Conservation (phyloP, 2,888 invertebrate species). For the Drosophila meridionalis region DNA sequence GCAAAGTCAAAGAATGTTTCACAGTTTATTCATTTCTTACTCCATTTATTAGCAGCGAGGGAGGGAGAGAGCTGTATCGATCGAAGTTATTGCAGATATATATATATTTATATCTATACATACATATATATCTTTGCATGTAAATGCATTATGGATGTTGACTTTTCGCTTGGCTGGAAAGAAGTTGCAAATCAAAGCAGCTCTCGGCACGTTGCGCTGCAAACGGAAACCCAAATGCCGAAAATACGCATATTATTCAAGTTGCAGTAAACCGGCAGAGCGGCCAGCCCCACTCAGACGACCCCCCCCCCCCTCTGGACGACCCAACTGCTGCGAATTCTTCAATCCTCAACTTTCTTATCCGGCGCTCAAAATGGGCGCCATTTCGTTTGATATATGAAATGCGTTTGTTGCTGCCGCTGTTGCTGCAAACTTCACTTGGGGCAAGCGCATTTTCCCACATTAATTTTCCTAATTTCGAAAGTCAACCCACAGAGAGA, state of each 20-base stretch:
- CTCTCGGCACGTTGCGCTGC: not conserved
- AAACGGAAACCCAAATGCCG: conserved; percentile 25
- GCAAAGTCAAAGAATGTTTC: not conserved
- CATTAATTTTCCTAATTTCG: conserved; percentile 80
- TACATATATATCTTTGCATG: not conserved
- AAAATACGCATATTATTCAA: conserved; percentile 37
- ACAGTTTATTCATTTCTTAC: conserved; percentile 7
- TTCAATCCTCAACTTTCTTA: conserved; percentile 26
- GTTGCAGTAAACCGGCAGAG: conserved; percentile 4
- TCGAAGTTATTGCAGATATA: conserved; percentile 2
- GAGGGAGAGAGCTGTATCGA: not conserved
- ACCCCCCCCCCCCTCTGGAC: not conserved
- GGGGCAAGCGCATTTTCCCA: conserved; percentile 74
- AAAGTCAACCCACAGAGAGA: conserved; percentile 49
- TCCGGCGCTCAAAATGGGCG: conserved; percentile 27
- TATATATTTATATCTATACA: no score
- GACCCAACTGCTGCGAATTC: not conserved
- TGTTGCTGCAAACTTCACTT: conserved; percentile 54
- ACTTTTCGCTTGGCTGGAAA: not conserved
- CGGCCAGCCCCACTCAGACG: not conserved
- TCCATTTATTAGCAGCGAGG: not conserved
- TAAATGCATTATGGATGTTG: conserved; percentile 9
- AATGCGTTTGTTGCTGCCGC: conserved; percentile 68
- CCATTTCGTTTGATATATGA: conserved; percentile 62
- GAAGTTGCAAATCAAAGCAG: conserved; percentile 10